These are phyloP conservation scores for Seladonia tumulorum DNA, from an alignment of 2,888 invertebrate species.

Conservation along the genomic window DNA sequence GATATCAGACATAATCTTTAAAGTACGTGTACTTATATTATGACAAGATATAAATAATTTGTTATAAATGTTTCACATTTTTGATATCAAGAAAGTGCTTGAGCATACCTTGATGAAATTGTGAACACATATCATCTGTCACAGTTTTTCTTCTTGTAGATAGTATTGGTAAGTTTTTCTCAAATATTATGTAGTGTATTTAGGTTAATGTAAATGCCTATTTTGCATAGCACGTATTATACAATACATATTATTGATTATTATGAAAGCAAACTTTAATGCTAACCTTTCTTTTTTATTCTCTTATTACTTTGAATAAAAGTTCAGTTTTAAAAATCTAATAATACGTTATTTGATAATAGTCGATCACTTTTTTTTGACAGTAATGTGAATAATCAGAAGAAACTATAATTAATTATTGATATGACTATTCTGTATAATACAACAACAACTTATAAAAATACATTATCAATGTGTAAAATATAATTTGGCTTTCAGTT, in stretches of 20 bases:
- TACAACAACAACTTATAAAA: background rate
- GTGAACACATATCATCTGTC: constrained; percentile 16
- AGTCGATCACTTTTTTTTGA: background rate
- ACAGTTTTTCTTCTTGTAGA: constrained; percentile 18
- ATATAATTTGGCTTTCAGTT: constrained; percentile 11
- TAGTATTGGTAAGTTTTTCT: constrained; percentile 30
- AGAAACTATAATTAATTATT: background rate
- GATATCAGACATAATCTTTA: background rate
- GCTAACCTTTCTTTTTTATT: background rate
- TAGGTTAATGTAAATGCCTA: background rate
- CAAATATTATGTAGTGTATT: background rate
- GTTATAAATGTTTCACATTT: constrained; percentile 17
- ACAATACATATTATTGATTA: background rate
- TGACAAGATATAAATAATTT: background rate
- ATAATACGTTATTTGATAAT: background rate
- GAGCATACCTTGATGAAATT: constrained; percentile 11
- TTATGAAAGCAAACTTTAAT: background rate
- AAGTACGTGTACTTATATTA: background rate
- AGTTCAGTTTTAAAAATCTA: background rate
- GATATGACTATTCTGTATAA: background rate
- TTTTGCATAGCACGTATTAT: background rate
- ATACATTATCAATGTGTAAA: background rate
- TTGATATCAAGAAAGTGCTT: background rate
- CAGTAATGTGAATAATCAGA: background rate
- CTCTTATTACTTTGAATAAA: background rate